Conservation (phyloP, 2,888 invertebrate genomes). For the Bombylius discolor region DNA sequence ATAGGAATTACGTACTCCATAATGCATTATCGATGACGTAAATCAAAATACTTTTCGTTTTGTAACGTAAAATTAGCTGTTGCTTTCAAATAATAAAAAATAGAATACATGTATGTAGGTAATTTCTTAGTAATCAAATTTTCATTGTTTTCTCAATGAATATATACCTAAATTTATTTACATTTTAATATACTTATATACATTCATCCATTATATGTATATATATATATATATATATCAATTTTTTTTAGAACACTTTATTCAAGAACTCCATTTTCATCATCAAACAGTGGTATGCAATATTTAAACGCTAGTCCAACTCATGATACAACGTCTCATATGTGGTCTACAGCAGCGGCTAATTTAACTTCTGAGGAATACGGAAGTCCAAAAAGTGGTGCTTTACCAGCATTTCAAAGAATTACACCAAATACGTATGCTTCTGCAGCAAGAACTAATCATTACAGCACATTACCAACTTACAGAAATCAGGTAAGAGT, state of each 20-base stretch:
- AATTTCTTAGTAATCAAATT: too few species aligned
- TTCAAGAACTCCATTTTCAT: constrained; percentile 28
- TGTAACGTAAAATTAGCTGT: too few species aligned
- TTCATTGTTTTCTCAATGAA: too few species aligned
- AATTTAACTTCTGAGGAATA: constrained; percentile 27
- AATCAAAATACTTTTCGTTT: too few species aligned
- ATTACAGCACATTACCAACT: constrained; percentile 26
- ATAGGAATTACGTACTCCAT: too few species aligned
- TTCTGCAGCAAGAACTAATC: constrained; percentile 14
- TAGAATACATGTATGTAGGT: too few species aligned
- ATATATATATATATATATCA: too few species aligned
- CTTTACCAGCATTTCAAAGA: constrained; percentile 32
- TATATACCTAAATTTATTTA: too few species aligned
- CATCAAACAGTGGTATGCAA: constrained; percentile 29
- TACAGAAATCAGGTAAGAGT: constrained; percentile 31
- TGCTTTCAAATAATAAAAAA: too few species aligned
- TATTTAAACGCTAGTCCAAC: constrained; percentile 22
- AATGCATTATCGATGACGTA: too few species aligned
- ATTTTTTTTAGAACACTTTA: constrained; percentile 27
- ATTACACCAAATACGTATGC: constrained; percentile 19
- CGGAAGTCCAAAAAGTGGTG: constrained; percentile 27
- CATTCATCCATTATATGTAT: too few species aligned
- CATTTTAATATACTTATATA: too few species aligned
- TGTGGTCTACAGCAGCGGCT: constrained; percentile 22
- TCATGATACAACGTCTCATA: constrained; percentile 15